These are phyloP conservation scores for Machimus rusticus DNA, from an alignment of 2,888 invertebrate genomes.

Conservation along the genomic window DNA sequence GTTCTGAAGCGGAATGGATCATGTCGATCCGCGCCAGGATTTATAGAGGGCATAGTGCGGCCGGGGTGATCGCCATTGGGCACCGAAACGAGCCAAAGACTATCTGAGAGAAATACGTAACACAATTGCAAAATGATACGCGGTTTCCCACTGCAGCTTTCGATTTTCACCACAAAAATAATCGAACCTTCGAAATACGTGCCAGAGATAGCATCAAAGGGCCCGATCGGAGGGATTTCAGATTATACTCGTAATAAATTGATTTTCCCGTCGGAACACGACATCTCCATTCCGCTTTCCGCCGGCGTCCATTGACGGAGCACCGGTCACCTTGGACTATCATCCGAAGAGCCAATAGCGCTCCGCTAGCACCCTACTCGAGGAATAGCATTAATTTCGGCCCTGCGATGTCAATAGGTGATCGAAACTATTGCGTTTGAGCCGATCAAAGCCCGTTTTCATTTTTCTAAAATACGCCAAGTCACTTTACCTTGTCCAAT, in stretches of 20 bases:
- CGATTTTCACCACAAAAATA: neutral
- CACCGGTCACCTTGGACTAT: neutral
- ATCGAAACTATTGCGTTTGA: neutral
- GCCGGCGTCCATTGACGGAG: neutral
- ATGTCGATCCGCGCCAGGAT: neutral
- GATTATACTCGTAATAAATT: neutral
- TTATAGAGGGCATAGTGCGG: neutral
- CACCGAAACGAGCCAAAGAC: neutral
- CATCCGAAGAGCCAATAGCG: neutral
- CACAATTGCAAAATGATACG: neutral
- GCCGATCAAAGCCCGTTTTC: neutral
- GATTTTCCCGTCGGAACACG: neutral
- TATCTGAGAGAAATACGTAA: neutral
- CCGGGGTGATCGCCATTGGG: neutral
- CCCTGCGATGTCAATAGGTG: neutral
- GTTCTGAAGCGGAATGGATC: neutral
- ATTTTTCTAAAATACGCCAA: neutral
- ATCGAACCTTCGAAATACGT: neutral
- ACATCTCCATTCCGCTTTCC: neutral
- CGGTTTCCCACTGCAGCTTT: neutral
- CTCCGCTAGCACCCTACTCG: neutral
- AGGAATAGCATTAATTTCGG: neutral
- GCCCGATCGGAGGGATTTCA: neutral
- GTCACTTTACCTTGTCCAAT: conserved; percentile 39
- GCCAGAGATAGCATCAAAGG: neutral